phyloP scores from a whole-genome alignment of 2,113 vertebrate genomes.

The Ranitomeya variabilis region DNA sequence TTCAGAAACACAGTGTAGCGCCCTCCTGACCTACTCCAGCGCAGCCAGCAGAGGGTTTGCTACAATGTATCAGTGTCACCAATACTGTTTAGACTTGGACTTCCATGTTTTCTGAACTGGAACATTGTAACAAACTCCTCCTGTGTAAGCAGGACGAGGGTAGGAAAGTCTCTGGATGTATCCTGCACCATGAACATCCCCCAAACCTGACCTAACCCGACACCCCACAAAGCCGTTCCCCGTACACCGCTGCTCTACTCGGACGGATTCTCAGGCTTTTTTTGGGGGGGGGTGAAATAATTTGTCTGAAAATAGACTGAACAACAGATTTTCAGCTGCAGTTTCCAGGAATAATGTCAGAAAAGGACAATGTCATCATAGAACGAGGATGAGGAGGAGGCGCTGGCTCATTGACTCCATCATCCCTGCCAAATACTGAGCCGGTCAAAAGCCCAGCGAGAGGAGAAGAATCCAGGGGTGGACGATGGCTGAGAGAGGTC shows the following conservation, averaged over 20 bases:
- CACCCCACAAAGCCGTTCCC: neutral
- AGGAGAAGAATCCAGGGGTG: neutral
- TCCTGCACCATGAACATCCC: too few species aligned
- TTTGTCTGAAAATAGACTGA: slow-evolving; percentile 34
- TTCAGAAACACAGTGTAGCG: neutral
- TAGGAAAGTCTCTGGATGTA: neutral
- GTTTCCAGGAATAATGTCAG: slow-evolving; percentile 35
- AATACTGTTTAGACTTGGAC: neutral
- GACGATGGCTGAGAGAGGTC: neutral
- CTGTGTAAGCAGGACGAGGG: neutral
- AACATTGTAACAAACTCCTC: neutral
- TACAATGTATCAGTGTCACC: neutral
- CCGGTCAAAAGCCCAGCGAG: neutral
- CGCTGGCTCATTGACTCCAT: neutral
- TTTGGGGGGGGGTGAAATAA: neutral
- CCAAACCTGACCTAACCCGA: neutral
- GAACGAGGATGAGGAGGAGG: neutral
- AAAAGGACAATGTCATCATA: slow-evolving; percentile 28
- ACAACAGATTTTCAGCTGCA: slow-evolving; percentile 14
- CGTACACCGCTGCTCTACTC: neutral
- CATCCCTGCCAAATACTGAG: neutral
- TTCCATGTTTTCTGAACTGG: neutral
- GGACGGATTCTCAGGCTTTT: neutral
- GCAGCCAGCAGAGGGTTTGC: neutral
- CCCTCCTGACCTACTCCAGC: too few species aligned